These are phyloP conservation scores for Channa argus DNA, from an alignment of 2,113 vertebrate genomes.

Conservation along the genomic window DNA sequence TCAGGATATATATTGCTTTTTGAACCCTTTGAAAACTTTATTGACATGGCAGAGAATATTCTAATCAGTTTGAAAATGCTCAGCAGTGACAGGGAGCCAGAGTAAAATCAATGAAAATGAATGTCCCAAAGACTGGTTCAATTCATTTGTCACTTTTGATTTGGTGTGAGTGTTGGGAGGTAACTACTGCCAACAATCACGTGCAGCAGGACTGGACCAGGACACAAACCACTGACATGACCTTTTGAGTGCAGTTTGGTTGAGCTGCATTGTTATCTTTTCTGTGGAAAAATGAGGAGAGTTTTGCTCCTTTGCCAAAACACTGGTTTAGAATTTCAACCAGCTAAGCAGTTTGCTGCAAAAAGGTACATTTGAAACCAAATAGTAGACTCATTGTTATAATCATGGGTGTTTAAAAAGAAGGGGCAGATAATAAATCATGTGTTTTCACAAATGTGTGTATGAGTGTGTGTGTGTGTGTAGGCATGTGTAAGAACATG, in stretches of 20 bases:
- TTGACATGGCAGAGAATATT: slow-evolving; percentile 30
- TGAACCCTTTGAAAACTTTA: slow-evolving; percentile 52
- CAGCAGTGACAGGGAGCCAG: slow-evolving; percentile 17
- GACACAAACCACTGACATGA: slow-evolving; percentile 22
- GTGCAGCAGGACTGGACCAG: slow-evolving; percentile 1
- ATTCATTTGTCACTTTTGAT: slow-evolving; percentile 55
- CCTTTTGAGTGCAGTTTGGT: slow-evolving; percentile 15
- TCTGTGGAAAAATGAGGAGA: neutral
- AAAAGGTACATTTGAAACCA: slow-evolving; percentile 39
- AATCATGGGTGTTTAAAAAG: slow-evolving; percentile 6
- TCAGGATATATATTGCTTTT: slow-evolving; percentile 15
- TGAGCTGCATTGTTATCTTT: slow-evolving; percentile 3
- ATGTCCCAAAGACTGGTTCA: slow-evolving; percentile 31
- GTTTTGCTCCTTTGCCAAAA: slow-evolving; percentile 20
- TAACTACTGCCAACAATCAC: slow-evolving; percentile 16
- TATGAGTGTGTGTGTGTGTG: neutral
- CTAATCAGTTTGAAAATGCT: slow-evolving; percentile 53
- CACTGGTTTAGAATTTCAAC: slow-evolving; percentile 14
- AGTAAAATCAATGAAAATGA: slow-evolving; percentile 46
- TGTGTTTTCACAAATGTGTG: neutral
- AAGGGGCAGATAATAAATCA: slow-evolving; percentile 13
- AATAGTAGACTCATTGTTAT: slow-evolving; percentile 13
- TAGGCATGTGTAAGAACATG: slow-evolving; percentile 21
- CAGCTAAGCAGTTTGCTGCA: slow-evolving; percentile 26
- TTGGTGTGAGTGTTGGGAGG: slow-evolving; percentile 10